Evolutionary conservation across 1,140 invertebrate genomes (phyloP), one percentile per base, ranked within the genome.

Genomic region (Drosophila murphyi): DNA sequence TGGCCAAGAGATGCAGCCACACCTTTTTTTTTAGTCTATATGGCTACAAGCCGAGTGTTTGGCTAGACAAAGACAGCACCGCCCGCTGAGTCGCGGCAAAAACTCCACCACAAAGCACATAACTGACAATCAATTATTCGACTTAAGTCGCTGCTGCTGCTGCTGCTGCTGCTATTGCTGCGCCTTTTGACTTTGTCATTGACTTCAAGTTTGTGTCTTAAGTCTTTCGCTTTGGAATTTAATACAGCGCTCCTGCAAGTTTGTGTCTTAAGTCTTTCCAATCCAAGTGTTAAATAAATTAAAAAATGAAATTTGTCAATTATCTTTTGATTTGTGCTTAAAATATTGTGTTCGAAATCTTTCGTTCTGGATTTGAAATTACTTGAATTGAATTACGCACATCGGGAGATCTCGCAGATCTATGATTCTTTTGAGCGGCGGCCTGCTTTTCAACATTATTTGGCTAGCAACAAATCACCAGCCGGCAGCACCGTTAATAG

Each of bases 101-200:
- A 56, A 73, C 68, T 70, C 56, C 62, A 74, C 63, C 77, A 72
- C 75, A 77, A 72, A 80, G 81, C 81, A 76, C 39, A 83, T 85
- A 76, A 69, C 81, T 83, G 82, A 80, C 79, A 87, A 82, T 87
- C 82, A 88, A 87, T 82, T 79, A 87, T 82, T 79, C 78, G 61
- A 55, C 79, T 87, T 78, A 82, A 86, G 76, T 64, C 69, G 59
- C 48, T 43, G 43, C 34, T 34, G 57, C 54, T 63, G 43, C 60
- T 64, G n/a, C n/a, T n/a, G 67, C 62, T 20, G 59, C 48, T 43
- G 43, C 34, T 34, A 50, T 60, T 63, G 43, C 60, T 64, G 67
- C 62, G 43, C 67, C 59, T 83, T 83, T 74, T 57, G 63, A 78
- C 71, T 80, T 89, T 89, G 83, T 89, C 80, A 81, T 81, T 81